These are phyloP conservation scores for Penaeus vannamei DNA, from an alignment of 1,140 invertebrate species.

Conservation along the genomic window DNA sequence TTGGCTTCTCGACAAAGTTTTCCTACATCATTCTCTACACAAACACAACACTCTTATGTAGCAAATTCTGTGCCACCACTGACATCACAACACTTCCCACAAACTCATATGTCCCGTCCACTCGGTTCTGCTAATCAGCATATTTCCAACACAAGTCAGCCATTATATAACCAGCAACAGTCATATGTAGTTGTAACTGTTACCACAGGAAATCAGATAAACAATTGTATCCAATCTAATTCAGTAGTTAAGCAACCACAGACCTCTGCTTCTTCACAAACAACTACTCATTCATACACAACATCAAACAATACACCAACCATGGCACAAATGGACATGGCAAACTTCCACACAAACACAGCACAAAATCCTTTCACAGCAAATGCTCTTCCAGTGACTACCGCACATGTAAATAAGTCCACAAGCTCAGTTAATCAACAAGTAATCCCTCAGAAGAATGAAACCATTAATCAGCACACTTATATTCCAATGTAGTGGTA, in stretches of 20 bases:
- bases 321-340: too few relatives aligned
- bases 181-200: too few relatives aligned
- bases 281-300: too few relatives aligned
- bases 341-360: too few relatives aligned
- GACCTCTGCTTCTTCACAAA: too few relatives aligned
- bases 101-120: constrained; percentile 29
- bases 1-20: constrained; percentile 38
- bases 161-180: too few relatives aligned
- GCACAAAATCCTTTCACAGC: too few relatives aligned
- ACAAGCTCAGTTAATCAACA: too few relatives aligned
- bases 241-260: neutral
- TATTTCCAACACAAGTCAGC: neutral
- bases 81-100: constrained; percentile 40
- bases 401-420: too few relatives aligned
- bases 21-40: constrained; percentile 26
- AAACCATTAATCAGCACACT: constrained; percentile 19
- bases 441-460: constrained; percentile 18
- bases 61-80: constrained; percentile 31
- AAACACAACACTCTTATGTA: constrained; percentile 38
- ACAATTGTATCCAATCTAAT: neutral
- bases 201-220: too few relatives aligned
- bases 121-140: neutral
- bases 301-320: too few relatives aligned
- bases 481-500: constrained; percentile 35
- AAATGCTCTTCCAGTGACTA: too few relatives aligned